phyloP scores from a whole-genome alignment of 2,888 invertebrate genomes.

The Cylindroiulus punctatus region DNA sequence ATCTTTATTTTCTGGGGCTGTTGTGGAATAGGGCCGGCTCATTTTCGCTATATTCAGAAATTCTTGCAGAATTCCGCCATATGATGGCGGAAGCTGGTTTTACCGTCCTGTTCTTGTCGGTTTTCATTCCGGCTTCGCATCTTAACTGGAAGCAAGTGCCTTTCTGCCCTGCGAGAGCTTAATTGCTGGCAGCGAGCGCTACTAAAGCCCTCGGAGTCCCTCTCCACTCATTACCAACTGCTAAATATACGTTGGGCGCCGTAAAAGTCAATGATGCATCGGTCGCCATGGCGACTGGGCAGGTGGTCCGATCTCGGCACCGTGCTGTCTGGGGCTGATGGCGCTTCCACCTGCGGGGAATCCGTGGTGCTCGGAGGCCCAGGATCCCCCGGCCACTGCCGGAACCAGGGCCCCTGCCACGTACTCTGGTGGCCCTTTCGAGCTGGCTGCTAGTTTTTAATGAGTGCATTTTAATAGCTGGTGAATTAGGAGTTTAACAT shows the following conservation, averaged over 20 bases:
- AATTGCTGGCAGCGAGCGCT: not conserved
- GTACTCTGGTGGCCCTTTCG: no score
- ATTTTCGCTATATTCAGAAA: no score
- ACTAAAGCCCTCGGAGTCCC: not conserved
- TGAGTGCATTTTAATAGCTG: no score
- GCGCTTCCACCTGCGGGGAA: not conserved
- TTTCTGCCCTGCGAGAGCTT: no score
- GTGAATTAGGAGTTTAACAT: no score
- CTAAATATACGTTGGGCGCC: not conserved
- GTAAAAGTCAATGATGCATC: constrained; percentile 51
- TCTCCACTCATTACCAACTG: not conserved
- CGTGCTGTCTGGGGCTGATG: constrained; percentile 48
- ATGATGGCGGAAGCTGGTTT: no score
- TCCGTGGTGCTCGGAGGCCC: not conserved
- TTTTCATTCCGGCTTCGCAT: no score
- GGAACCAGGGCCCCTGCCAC: no score
- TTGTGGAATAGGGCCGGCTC: no score
- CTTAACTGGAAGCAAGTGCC: no score
- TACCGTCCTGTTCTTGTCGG: not conserved
- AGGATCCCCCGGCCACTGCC: not conserved
- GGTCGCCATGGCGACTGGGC: constrained; percentile 51
- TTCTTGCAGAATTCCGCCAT: no score
- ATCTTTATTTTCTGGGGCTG: constrained; percentile 10
- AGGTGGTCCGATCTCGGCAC: constrained; percentile 53
- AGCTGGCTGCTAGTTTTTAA: no score